A percentile compares a stretch with the other conserved stretches of the same genome.
phyloP scores from a whole-genome alignment of 92 coral and sea anemone genomes.

The Umimayanthus chanpuru region DNA sequence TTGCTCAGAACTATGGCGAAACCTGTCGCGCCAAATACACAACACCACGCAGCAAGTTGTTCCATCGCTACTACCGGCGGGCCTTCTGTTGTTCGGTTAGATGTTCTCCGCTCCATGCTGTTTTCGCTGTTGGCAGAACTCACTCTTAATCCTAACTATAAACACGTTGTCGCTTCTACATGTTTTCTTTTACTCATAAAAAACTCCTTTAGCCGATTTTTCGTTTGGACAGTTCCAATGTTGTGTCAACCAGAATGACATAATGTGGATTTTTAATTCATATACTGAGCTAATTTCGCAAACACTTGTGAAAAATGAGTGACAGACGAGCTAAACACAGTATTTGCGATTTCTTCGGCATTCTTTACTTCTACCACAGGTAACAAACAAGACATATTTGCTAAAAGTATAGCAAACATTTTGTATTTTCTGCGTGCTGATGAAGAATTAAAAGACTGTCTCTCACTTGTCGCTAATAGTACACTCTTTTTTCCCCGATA shows the following conservation, averaged over 20 bases:
- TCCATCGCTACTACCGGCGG: not conserved
- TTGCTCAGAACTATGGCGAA: not conserved
- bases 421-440: too few relatives aligned
- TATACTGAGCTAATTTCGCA: not conserved
- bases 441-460: too few relatives aligned
- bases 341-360: not conserved
- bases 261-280: not conserved
- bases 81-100: not conserved
- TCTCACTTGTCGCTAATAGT: too few relatives aligned
- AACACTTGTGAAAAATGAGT: not conserved
- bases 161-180: not conserved
- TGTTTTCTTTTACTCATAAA: not conserved
- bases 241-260: not conserved
- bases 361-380: too few relatives aligned
- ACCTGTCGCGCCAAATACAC: not conserved
- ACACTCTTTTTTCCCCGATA: too few relatives aligned
- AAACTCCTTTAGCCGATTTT: not conserved
- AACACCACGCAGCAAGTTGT: conserved; percentile 3
- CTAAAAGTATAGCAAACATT: too few relatives aligned
- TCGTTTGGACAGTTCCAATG: not conserved
- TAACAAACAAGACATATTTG: too few relatives aligned
- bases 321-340: not conserved
- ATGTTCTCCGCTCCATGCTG: not conserved
- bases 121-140: not conserved
- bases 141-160: not conserved